phyloP scores from a whole-genome alignment of 2,797 vertebrate genomes.

The Aldrovandia affinis region DNA sequence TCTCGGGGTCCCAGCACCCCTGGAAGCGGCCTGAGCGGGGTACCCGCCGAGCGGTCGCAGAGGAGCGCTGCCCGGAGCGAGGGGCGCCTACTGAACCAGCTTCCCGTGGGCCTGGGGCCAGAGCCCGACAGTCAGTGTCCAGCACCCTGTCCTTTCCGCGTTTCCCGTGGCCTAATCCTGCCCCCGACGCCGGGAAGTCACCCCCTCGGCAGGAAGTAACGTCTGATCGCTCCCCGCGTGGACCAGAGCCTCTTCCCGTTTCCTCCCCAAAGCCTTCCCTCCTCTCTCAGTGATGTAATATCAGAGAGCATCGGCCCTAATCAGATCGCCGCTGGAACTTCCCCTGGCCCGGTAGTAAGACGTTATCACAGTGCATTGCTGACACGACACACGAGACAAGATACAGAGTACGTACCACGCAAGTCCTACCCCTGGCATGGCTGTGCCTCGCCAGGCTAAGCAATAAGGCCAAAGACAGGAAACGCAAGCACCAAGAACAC shows the following conservation, averaged over 20 bases:
- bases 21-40: neutral
- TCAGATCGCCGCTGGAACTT: neutral
- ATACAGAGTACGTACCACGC: neutral
- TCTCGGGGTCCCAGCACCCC: neutral
- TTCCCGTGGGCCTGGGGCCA: slow-evolving; percentile 12
- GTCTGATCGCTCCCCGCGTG: slow-evolving; percentile 1
- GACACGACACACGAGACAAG: slow-evolving; percentile 6
- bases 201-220: slow-evolving; percentile 8
- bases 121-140: neutral
- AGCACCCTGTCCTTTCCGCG: slow-evolving; percentile 6
- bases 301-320: neutral
- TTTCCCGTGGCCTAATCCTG: slow-evolving; percentile 1
- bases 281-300: slow-evolving; percentile 6
- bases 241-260: neutral
- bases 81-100: neutral
- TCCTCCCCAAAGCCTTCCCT: neutral
- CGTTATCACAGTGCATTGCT: neutral
- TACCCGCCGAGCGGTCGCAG: neutral
- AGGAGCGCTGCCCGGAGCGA: neutral
- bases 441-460: neutral
- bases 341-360: neutral
- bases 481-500: neutral
- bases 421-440: slow-evolving; percentile 1
- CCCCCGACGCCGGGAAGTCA: neutral
- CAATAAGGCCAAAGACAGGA: slow-evolving; percentile 5